A percentile compares a stretch with the other conserved stretches of the same genome.
Evolutionary conservation across 2,113 vertebrate species (phyloP).

Genomic region (Ahaetulla prasina): DNA sequence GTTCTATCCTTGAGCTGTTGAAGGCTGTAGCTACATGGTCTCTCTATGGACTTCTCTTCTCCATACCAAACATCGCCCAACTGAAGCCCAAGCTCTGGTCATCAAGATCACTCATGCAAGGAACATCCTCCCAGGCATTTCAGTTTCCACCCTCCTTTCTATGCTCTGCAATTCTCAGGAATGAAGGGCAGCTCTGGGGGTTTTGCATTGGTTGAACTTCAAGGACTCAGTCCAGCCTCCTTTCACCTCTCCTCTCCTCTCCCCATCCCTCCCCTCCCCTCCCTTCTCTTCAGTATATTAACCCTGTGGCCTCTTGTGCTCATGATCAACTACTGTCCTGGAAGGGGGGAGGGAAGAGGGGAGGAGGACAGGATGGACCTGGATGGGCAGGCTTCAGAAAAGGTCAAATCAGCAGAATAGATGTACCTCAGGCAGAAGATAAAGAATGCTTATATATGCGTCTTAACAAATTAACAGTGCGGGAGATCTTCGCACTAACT

Average conservation of each 20-base stretch:
- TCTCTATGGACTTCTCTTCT: neutral
- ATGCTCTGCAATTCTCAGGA: neutral
- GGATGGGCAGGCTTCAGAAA: neutral
- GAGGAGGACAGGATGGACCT: neutral
- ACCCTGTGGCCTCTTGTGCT: neutral
- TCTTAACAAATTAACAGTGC: neutral
- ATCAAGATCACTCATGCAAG: neutral
- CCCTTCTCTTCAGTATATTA: neutral
- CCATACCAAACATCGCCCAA: neutral
- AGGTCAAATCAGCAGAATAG: neutral
- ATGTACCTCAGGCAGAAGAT: neutral
- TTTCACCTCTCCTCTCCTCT: neutral
- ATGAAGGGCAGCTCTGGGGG: neutral
- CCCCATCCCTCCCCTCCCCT: accelerated
- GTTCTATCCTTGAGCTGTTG: neutral
- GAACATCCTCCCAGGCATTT: neutral
- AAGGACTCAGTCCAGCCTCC: neutral
- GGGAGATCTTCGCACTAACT: neutral
- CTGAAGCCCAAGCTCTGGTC: neutral
- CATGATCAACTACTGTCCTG: neutral
- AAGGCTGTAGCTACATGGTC: neutral
- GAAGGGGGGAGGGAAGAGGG: neutral
- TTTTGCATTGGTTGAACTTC: neutral
- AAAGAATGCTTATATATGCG: neutral
- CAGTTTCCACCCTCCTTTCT: neutral